A percentile compares a stretch with the other conserved stretches of the same genome.
Evolutionary conservation across 2,797 vertebrate species (phyloP).

Genomic region (Liasis olivaceus): DNA sequence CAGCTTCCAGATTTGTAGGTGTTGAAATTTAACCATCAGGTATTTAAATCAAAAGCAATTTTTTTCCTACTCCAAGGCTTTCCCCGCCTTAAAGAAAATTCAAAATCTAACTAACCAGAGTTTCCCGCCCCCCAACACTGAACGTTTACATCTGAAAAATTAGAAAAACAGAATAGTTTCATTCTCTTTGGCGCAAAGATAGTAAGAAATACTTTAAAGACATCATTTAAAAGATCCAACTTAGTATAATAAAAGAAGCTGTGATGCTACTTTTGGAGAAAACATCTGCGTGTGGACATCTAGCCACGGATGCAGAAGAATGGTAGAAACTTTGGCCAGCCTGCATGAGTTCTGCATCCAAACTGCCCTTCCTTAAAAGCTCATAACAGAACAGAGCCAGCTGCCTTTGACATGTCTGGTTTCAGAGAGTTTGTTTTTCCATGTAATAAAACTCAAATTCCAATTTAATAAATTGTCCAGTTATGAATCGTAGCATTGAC

Average conservation of each 20-base stretch:
- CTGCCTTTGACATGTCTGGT: not conserved
- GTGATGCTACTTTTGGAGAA: not conserved
- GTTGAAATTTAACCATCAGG: too few species aligned
- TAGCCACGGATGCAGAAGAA: not conserved
- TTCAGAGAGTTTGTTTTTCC: not conserved
- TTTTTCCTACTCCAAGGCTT: not conserved
- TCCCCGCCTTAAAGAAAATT: not conserved
- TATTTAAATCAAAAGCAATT: not conserved
- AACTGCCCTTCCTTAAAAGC: not conserved
- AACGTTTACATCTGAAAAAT: not conserved
- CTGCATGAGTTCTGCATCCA: not conserved
- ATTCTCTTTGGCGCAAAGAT: not conserved
- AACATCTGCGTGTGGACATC: not conserved
- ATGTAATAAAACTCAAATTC: not conserved
- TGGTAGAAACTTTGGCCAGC: not conserved
- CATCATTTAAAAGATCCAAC: conserved; percentile 13
- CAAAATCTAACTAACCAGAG: not conserved
- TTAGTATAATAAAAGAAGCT: not conserved
- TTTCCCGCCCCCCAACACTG: too few species aligned
- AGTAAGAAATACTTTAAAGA: not conserved
- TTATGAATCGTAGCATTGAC: too few species aligned
- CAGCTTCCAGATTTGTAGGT: not conserved
- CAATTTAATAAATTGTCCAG: not conserved
- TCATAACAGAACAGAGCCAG: not conserved
- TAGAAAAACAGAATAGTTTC: not conserved